phyloP scores from a whole-genome alignment of 2,797 vertebrate species.

The Pampus argenteus region DNA sequence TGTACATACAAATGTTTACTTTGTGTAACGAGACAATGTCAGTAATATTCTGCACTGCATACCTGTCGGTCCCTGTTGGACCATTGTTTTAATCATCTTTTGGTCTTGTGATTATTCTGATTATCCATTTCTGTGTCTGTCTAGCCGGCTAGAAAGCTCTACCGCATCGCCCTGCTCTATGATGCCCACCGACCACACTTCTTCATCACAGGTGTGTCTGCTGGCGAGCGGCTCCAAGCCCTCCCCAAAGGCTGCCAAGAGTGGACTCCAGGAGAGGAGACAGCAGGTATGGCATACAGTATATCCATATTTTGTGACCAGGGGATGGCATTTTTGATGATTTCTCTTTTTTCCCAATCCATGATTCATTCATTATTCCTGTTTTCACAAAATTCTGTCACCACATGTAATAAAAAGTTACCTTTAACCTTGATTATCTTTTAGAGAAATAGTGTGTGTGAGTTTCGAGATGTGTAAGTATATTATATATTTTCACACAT shows the following conservation, averaged over 20 bases:
- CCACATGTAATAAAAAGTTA: not conserved
- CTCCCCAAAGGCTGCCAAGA: constrained; percentile 93
- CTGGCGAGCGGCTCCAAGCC: constrained; percentile 91
- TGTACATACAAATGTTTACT: not conserved
- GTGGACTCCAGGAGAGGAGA: constrained; percentile 92
- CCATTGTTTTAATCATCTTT: not conserved
- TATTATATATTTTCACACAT: no score
- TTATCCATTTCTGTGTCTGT: constrained; percentile 11
- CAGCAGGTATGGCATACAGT: constrained; percentile 73
- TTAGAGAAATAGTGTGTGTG: not conserved
- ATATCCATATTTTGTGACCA: not conserved
- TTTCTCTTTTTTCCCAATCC: not conserved
- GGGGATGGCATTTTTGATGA: not conserved
- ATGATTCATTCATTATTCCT: not conserved
- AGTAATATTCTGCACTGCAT: not conserved
- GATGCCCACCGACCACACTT: constrained; percentile 99
- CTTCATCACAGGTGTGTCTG: constrained; percentile 93
- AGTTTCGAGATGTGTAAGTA: not conserved
- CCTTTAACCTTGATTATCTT: not conserved
- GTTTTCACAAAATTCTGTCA: not conserved
- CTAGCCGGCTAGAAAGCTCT: constrained; percentile 94
- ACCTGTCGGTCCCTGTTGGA: not conserved
- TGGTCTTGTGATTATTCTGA: constrained; percentile 4
- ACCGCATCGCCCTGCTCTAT: constrained; percentile 95
- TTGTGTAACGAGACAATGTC: not conserved